Conservation (phyloP, 2,888 invertebrate species). For the Mechanitis messenoides region DNA sequence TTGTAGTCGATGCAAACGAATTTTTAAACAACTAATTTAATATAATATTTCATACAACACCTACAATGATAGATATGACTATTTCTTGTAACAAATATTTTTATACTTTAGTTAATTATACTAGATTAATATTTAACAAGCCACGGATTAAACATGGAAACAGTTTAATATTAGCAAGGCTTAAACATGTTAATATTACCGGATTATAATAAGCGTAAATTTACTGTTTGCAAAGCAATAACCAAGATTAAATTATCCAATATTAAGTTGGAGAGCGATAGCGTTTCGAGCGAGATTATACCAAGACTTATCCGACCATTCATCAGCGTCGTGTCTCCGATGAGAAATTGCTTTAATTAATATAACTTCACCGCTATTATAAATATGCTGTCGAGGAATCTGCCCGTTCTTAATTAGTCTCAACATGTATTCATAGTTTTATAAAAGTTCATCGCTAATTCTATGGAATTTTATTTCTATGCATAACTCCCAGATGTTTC, state of each 20-base stretch:
- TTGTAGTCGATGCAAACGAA: too few species aligned
- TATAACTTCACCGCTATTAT: conserved; percentile 33
- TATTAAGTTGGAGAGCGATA: conserved; percentile 3
- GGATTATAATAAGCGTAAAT: conserved; percentile 3
- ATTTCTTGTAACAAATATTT: too few species aligned
- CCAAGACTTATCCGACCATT: conserved; percentile 37
- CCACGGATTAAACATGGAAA: background rate
- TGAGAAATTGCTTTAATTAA: conserved; percentile 53
- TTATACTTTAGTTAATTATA: too few species aligned
- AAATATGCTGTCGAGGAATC: conserved; percentile 32
- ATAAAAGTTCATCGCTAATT: conserved; percentile 12
- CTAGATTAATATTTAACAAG: too few species aligned
- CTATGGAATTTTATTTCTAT: conserved; percentile 4
- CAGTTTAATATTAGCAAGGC: background rate
- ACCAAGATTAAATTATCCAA: conserved; percentile 6
- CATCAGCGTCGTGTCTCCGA: conserved; percentile 35
- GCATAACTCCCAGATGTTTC: background rate
- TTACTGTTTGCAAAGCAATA: conserved; percentile 1
- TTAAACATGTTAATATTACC: conserved; percentile 7
- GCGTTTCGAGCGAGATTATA: conserved; percentile 32
- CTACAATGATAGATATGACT: too few species aligned
- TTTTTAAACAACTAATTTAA: too few species aligned
- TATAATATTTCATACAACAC: too few species aligned
- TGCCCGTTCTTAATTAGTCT: conserved; percentile 17
- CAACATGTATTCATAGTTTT: conserved; percentile 17